Percentiles rank a stretch among this genome's conserved stretches.
Evolutionary conservation across 2,113 vertebrate genomes (phyloP).

Genomic region (Pholis gunnellus): DNA sequence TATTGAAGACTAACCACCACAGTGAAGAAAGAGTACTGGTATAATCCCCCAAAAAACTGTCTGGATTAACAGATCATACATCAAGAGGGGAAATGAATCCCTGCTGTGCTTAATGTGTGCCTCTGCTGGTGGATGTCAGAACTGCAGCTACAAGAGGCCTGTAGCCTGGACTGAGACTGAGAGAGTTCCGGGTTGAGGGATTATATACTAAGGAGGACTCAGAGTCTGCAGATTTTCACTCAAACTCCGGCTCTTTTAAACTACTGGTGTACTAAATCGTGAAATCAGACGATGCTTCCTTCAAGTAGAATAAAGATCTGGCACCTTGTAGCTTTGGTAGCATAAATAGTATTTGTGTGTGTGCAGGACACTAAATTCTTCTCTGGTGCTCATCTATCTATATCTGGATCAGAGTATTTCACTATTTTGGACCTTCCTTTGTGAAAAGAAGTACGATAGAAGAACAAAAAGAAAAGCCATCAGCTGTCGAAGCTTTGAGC

Average conservation of each 20-base stretch:
- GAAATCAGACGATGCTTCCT: slow-evolving; percentile 3
- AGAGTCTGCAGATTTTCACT: slow-evolving; percentile 26
- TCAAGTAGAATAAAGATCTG: slow-evolving; percentile 23
- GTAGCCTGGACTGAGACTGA: neutral
- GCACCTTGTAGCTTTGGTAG: slow-evolving; percentile 6
- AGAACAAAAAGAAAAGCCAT: slow-evolving; percentile 59
- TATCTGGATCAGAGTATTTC: slow-evolving; percentile 62
- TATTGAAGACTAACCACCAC: slow-evolving; percentile 42
- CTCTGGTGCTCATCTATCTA: slow-evolving; percentile 43
- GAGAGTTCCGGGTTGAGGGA: neutral
- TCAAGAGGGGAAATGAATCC: slow-evolving; percentile 21
- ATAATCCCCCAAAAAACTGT: slow-evolving; percentile 53
- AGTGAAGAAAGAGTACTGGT: slow-evolving; percentile 31
- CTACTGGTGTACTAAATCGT: neutral
- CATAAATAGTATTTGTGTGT: slow-evolving; percentile 26
- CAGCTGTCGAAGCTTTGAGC: slow-evolving; percentile 61
- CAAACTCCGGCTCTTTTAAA: slow-evolving; percentile 7
- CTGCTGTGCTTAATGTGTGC: slow-evolving; percentile 1
- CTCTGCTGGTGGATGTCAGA: slow-evolving; percentile 48
- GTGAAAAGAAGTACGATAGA: slow-evolving; percentile 24
- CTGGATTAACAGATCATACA: slow-evolving; percentile 62
- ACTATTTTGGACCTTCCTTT: slow-evolving; percentile 54
- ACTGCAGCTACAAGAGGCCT: slow-evolving; percentile 27
- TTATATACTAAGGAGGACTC: neutral
- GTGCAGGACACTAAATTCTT: neutral